Percentiles rank a stretch among this genome's conserved stretches.
Conservation (phyloP, 2,113 vertebrate species). For the Chaetodon trifascialis region DNA sequence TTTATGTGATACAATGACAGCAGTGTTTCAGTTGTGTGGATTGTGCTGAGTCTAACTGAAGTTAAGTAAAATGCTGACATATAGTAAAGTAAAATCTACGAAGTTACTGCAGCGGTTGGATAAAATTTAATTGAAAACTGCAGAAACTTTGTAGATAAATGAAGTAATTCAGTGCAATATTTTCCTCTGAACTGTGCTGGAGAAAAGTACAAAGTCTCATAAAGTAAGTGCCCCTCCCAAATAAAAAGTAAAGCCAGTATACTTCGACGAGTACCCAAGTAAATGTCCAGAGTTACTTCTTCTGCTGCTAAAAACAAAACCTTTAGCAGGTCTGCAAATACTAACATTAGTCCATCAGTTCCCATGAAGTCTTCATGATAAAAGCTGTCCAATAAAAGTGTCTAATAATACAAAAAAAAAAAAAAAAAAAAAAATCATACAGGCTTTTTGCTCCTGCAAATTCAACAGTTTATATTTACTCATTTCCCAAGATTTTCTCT, state of each 20-base stretch:
- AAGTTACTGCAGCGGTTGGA: background rate
- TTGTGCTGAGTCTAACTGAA: background rate
- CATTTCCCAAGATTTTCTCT: background rate
- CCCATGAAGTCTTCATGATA: background rate
- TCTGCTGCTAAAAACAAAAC: background rate
- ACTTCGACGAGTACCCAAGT: background rate
- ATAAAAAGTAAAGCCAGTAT: background rate
- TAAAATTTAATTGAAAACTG: background rate
- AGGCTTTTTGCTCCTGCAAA: background rate
- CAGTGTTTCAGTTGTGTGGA: background rate
- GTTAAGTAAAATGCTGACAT: slow-evolving; percentile 1
- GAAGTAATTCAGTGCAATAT: background rate
- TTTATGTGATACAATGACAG: background rate
- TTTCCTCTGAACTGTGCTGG: background rate
- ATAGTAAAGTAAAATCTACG: background rate
- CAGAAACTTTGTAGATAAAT: slow-evolving; percentile 7
- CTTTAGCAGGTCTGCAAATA: background rate
- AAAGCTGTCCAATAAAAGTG: too few relatives aligned
- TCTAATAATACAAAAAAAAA: too few relatives aligned
- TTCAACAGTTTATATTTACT: background rate
- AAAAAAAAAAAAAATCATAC: background rate
- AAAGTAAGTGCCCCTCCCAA: background rate
- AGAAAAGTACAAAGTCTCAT: background rate
- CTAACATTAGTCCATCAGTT: background rate
- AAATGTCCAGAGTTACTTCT: background rate